Base-by-base conservation (phyloP, 2,113 vertebrate species). In the Myocastor coypus region DNA sequence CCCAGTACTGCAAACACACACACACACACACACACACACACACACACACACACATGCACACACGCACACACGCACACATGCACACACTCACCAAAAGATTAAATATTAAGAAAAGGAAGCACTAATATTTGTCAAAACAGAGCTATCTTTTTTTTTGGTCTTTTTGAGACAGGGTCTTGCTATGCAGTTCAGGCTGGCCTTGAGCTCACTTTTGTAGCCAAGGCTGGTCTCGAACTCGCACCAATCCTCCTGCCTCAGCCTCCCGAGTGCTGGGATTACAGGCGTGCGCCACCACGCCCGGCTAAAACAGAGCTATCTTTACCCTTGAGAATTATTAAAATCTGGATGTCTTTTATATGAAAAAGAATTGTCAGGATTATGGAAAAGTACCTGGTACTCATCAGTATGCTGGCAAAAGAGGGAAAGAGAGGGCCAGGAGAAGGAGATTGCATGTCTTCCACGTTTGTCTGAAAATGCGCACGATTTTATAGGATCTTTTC, bases 61-160 rank as follows among this genome's bases (percentile, higher is more conserved):
- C n/a, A n/a, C n/a, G n/a, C n/a, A n/a, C n/a, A n/a, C n/a, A n/a
- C n/a, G n/a, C n/a, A n/a, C n/a, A n/a, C n/a, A n/a, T n/a, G n/a
- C n/a, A n/a, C n/a, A n/a, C n/a, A n/a, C n/a, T n/a, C n/a, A n/a
- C n/a, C n/a, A 59, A 94, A 91, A 30, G 52, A 95, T 97, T 97
- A 97, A 92, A 82, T 96, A 83, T 88, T 89, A 69, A 89, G 30
- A 93, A 97, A 85, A 34, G 34, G 82, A 92, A 96, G 40, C 55
- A 94, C 16, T 95, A 71, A 59, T 97, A 89, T 81, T 95, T 97
- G 63, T 92, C 91, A 97, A 94, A 96, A 92, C 8, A 87, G 37
- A 94, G 94, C 55, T 96, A 93, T 68, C 64, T 96, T 97, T 32
- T n/a, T n/a, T n/a, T n/a, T n/a, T n/a, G n/a, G n/a, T n/a, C n/a